A percentile compares a stretch with the other conserved stretches of the same genome.
Conservation (phyloP, 2,888 invertebrate genomes). For the Xylota segnis region DNA sequence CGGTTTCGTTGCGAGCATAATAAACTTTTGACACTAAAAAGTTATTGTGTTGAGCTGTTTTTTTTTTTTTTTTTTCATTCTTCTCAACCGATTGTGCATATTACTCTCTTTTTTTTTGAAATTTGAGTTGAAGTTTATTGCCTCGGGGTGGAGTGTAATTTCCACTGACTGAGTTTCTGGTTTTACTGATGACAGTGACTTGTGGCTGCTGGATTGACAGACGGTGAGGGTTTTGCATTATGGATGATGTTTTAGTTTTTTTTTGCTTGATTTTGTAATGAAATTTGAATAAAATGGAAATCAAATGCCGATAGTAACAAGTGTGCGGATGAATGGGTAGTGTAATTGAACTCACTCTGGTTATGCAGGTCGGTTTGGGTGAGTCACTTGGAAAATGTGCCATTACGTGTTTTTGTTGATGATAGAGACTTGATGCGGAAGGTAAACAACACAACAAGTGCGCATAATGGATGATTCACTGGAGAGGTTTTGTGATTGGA, state of each 20-base stretch:
- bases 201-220: conserved; percentile 34
- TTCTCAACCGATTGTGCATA: not conserved
- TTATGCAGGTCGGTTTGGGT: conserved; percentile 32
- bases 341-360: conserved; percentile 50
- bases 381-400: conserved; percentile 62
- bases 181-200: conserved; percentile 39
- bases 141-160: not conserved
- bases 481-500: not conserved
- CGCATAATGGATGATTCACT: not conserved
- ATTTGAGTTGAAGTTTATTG: conserved; percentile 10
- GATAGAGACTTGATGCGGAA: conserved; percentile 18
- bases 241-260: not conserved
- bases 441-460: conserved; percentile 34
- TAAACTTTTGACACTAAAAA: conserved; percentile 45
- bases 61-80: not conserved
- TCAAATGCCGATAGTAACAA: conserved; percentile 45
- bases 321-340: conserved; percentile 20
- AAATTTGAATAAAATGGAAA: conserved; percentile 52
- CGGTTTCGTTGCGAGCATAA: conserved; percentile 43
- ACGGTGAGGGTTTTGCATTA: conserved; percentile 23
- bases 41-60: conserved; percentile 26
- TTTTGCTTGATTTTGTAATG: conserved; percentile 29
- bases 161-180: conserved; percentile 30
- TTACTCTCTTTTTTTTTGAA: conserved; percentile 5
- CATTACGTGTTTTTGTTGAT: conserved; percentile 32